Evolutionary conservation across 2,113 vertebrate species (phyloP).

Genomic region (Macquaria australasica): DNA sequence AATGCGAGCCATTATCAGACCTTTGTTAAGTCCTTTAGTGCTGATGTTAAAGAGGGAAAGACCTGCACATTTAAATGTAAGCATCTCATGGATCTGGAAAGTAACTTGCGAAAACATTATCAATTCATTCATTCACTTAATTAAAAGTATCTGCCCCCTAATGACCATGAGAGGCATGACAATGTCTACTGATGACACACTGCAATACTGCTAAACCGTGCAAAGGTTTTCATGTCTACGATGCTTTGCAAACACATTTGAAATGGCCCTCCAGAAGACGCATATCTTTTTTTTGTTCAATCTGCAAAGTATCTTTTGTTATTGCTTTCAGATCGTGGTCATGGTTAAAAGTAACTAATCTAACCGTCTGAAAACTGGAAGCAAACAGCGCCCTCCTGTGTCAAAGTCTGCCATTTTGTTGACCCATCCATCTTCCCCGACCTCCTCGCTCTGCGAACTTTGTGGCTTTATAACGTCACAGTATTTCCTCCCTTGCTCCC

Average conservation of each 20-base stretch:
- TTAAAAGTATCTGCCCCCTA: constrained; percentile 8
- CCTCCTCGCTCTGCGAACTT: not conserved
- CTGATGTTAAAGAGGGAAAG: not conserved
- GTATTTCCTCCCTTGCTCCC: not conserved
- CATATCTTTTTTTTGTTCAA: no score
- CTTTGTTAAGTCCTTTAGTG: not conserved
- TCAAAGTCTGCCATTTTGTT: no score
- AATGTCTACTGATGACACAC: not conserved
- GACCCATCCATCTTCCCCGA: no score
- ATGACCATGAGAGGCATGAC: not conserved
- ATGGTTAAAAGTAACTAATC: no score
- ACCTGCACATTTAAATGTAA: not conserved
- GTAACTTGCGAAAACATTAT: not conserved
- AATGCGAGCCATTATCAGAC: not conserved
- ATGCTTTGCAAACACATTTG: no score
- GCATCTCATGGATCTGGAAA: no score
- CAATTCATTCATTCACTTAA: not conserved
- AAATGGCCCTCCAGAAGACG: no score
- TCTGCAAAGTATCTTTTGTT: no score
- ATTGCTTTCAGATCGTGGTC: no score
- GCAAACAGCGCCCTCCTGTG: no score
- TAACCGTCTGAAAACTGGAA: no score
- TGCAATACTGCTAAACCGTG: no score
- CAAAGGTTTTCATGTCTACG: not conserved
- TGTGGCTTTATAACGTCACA: not conserved